Conservation (phyloP, 2,888 invertebrate species). For the Macroteleia sp. region DNA sequence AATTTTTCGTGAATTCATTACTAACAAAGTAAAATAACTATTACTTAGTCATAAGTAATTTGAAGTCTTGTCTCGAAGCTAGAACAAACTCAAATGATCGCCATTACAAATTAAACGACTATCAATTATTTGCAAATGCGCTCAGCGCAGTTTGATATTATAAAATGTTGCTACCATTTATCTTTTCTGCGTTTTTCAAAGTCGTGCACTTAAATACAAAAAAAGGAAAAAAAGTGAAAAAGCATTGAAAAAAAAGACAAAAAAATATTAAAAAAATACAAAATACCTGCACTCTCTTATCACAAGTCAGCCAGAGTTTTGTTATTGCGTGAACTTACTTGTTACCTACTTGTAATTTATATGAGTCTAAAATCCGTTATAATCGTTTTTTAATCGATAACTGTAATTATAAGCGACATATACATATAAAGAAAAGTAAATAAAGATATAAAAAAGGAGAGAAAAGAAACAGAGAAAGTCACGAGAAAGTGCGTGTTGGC, state of each 20-base stretch:
- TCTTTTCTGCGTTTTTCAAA: slow-evolving; percentile 59
- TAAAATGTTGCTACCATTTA: slow-evolving; percentile 56
- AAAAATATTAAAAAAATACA: too few species aligned
- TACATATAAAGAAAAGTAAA: slow-evolving; percentile 33
- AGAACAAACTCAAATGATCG: slow-evolving; percentile 67
- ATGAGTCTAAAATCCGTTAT: slow-evolving; percentile 64
- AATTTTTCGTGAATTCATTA: slow-evolving; percentile 74
- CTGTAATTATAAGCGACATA: slow-evolving; percentile 58
- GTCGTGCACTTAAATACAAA: slow-evolving; percentile 42
- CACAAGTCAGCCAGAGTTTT: slow-evolving; percentile 61
- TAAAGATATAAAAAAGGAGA: neutral
- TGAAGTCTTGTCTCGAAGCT: slow-evolving; percentile 70
- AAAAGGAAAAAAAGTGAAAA: slow-evolving; percentile 9
- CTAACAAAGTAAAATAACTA: slow-evolving; percentile 75
- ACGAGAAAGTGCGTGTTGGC: slow-evolving; percentile 43
- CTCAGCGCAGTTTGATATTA: slow-evolving; percentile 56
- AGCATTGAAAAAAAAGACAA: slow-evolving; percentile 2
- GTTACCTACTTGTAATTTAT: slow-evolving; percentile 70
- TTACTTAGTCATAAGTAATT: slow-evolving; percentile 73
- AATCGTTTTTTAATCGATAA: slow-evolving; percentile 60
- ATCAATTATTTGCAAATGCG: slow-evolving; percentile 46
- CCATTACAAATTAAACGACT: slow-evolving; percentile 45
- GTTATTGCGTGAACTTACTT: slow-evolving; percentile 65
- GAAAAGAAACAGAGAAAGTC: slow-evolving; percentile 34
- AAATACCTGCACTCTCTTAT: slow-evolving; percentile 61